Evolutionary conservation across 2,797 vertebrate species (phyloP).

Genomic region (Propithecus perrieri): DNA sequence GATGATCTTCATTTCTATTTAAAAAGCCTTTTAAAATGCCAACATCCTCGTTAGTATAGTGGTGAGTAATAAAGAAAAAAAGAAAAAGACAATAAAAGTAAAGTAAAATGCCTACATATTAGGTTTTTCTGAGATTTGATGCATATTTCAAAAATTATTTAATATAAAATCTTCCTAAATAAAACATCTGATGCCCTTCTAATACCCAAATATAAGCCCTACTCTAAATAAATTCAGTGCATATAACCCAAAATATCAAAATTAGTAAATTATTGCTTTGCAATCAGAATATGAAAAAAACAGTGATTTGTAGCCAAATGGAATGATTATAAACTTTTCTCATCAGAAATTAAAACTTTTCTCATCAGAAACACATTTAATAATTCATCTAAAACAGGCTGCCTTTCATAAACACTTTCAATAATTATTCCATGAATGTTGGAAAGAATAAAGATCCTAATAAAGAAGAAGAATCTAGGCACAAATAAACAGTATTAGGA

Average conservation of each 20-base stretch:
- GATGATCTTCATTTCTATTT: not conserved
- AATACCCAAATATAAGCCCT: not conserved
- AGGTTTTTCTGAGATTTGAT: not conserved
- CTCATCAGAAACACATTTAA: constrained; percentile 19
- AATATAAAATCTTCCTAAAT: not conserved
- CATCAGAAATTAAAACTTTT: constrained; percentile 14
- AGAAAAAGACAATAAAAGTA: too few relatives aligned
- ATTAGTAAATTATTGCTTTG: constrained; percentile 22
- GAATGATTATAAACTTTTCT: not conserved
- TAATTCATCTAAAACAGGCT: not conserved
- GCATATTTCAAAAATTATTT: not conserved
- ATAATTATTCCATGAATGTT: not conserved
- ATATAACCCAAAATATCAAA: not conserved
- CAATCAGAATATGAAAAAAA: not conserved
- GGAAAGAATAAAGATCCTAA: not conserved
- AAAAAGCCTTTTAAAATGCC: not conserved
- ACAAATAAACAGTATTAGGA: not conserved
- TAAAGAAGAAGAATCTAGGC: not conserved
- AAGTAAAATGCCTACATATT: not conserved
- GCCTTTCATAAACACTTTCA: not conserved
- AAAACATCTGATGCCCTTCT: not conserved
- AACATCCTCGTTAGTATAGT: too few relatives aligned
- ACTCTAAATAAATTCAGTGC: not conserved
- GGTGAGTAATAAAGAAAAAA: too few relatives aligned
- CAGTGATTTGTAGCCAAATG: not conserved